Percentiles rank a stretch among this genome's conserved stretches.
Conservation (phyloP, 2,113 vertebrate genomes). For the Peromyscus californicus region DNA sequence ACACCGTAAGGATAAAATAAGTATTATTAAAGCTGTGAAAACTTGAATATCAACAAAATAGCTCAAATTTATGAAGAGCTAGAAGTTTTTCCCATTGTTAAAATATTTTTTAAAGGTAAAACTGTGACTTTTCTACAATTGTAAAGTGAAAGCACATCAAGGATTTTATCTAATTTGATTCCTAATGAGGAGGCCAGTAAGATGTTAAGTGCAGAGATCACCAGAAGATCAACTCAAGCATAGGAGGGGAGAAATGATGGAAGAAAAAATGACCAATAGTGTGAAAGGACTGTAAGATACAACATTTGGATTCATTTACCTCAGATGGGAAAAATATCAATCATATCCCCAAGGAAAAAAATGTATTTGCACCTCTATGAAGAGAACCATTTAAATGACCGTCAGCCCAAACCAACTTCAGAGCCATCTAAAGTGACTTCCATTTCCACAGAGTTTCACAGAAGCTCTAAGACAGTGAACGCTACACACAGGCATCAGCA, state of each 20-base stretch:
- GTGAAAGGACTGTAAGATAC: neutral
- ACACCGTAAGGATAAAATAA: neutral
- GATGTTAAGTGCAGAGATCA: neutral
- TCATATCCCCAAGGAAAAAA: neutral
- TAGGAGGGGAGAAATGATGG: neutral
- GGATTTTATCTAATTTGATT: neutral
- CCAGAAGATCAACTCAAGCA: neutral
- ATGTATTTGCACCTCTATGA: neutral
- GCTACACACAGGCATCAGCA: neutral
- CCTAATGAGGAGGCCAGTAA: neutral
- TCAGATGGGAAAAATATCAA: neutral
- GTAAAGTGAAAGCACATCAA: neutral
- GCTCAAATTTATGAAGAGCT: neutral
- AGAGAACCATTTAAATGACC: neutral
- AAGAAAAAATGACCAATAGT: neutral
- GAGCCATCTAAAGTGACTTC: neutral
- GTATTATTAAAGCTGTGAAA: neutral
- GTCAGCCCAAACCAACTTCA: neutral
- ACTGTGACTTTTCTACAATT: neutral
- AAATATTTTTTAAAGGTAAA: neutral
- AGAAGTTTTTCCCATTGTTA: neutral
- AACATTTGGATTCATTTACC: neutral
- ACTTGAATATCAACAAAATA: neutral
- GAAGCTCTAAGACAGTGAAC: neutral
- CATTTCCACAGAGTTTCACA: neutral